Percentiles rank a stretch among this genome's conserved stretches.
phyloP scores from a whole-genome alignment of 2,888 invertebrate species.

The Pyrrhosoma nymphula region DNA sequence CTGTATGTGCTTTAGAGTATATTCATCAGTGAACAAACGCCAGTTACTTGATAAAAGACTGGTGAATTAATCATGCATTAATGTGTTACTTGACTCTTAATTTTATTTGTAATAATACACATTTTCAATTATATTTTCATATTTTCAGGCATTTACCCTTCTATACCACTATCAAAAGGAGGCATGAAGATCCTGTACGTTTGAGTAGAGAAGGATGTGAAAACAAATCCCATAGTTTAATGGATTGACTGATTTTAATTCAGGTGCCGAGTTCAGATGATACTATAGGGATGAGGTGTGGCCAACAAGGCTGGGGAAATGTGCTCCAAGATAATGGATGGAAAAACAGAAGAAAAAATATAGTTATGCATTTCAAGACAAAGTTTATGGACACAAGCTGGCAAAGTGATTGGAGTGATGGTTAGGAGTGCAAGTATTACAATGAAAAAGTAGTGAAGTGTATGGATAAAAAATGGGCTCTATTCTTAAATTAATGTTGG shows the following conservation, averaged over 20 bases:
- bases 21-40: too few species aligned
- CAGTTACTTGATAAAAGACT: too few species aligned
- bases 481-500: slow-evolving; percentile 59
- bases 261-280: slow-evolving; percentile 52
- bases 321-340: slow-evolving; percentile 40
- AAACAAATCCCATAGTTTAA: slow-evolving; percentile 37
- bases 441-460: slow-evolving; percentile 62
- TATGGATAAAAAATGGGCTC: slow-evolving; percentile 58
- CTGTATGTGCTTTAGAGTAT: too few species aligned
- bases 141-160: slow-evolving; percentile 34
- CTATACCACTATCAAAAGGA: neutral
- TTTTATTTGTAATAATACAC: too few species aligned
- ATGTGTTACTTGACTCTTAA: too few species aligned
- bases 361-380: slow-evolving; percentile 52
- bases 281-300: slow-evolving; percentile 35
- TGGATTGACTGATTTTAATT: slow-evolving; percentile 65
- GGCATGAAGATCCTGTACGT: neutral
- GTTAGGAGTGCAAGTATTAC: slow-evolving; percentile 55
- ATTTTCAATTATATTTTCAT: too few species aligned
- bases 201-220: slow-evolving; percentile 34
- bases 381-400: slow-evolving; percentile 53
- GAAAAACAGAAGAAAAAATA: slow-evolving; percentile 27
- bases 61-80: too few species aligned
- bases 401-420: slow-evolving; percentile 53
- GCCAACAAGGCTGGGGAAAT: slow-evolving; percentile 14